Conservation (phyloP, 2,113 vertebrate species). For the Machaerirhynchus nigripectus region DNA sequence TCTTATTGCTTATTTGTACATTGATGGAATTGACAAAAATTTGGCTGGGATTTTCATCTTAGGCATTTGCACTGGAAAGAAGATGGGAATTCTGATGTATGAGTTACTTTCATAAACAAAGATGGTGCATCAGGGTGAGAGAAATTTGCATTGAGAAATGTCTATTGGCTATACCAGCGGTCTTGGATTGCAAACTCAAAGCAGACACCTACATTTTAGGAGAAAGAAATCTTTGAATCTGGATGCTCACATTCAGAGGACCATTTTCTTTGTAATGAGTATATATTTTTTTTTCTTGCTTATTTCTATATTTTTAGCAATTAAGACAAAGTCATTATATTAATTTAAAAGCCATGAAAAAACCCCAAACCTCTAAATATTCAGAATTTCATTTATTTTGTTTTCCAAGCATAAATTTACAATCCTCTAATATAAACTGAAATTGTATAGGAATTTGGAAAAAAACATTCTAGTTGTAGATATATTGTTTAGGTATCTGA, state of each 20-base stretch:
- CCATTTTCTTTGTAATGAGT: neutral
- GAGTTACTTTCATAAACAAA: neutral
- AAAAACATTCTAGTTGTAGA: accelerated
- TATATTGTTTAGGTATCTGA: neutral
- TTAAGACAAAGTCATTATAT: neutral
- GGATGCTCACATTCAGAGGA: neutral
- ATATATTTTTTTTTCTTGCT: neutral
- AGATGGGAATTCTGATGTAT: neutral
- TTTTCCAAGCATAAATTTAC: neutral
- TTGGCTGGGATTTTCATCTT: neutral
- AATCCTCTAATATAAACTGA: neutral
- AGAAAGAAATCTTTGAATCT: neutral
- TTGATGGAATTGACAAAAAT: neutral
- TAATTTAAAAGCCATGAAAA: neutral
- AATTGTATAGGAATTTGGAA: accelerated
- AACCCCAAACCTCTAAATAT: neutral
- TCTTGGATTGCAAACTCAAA: neutral
- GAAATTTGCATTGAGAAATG: neutral
- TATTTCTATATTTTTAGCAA: neutral
- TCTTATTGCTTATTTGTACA: neutral
- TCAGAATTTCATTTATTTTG: neutral
- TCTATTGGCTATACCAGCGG: neutral
- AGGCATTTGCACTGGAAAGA: neutral
- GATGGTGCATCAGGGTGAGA: neutral
- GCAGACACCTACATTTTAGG: neutral